Evolutionary conservation across 1,140 invertebrate species (phyloP), one percentile per base, ranked within the genome.

Genomic region (Diachasma alloeum): DNA sequence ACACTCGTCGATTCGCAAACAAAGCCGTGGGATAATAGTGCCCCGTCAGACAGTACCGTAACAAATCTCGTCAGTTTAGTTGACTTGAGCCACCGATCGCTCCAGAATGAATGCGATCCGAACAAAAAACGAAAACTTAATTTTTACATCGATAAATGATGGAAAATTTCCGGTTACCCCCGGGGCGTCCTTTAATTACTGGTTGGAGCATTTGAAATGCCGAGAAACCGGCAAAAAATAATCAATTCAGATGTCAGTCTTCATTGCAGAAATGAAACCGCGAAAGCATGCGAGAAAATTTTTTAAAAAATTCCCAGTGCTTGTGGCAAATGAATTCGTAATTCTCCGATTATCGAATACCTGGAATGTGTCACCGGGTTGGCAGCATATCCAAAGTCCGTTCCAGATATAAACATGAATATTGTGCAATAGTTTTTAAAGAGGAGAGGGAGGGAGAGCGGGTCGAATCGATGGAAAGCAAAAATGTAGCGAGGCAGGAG

Each of bases 381-480:
- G 24, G 42, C 67, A 26, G 24, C 6, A 63, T 19, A 63, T 19
- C 59, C 59, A 24, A 63, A 63, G 72, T 78, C 78, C 74, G 73
- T 82, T 82, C 80, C 56, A 83, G 80, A 83, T 85, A 84, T 77
- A 79, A 83, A 78, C 78, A 70, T 67, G 74, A 11, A 48, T 56
- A 81, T 85, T 85, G 78, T 78, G 83, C 26, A 83, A 85, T 74
- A 44, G 31, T 59, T 42, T 39, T 56, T 19, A 31, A 31, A 63
- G 10, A 4, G 59, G 19, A 31, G 48, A 31, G 59, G 53, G 19
- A 22, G 53, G 59, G 59, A 24, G 24, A 63, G 59, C 66, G 78
- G 36, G 75, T 79, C 80, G 72, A 83, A 87, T 86, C 85, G 83
- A 86, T 88, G 82, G 86, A 88, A 88, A 89, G 87, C 82, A 89